Conservation (phyloP, 2,888 invertebrate species). For the Ochropleura leucogaster region DNA sequence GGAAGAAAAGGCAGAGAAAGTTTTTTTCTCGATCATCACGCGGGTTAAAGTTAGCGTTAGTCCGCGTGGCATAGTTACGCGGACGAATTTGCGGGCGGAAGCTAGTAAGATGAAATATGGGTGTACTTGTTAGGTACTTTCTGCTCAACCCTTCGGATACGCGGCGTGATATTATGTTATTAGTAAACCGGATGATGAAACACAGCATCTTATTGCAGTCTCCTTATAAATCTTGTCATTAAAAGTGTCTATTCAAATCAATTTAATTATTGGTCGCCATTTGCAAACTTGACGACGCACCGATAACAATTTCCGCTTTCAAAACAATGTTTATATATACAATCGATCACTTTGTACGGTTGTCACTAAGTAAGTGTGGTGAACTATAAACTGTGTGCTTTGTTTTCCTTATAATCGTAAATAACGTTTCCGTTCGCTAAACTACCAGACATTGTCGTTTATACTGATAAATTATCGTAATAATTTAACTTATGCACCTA, state of each 20-base stretch:
- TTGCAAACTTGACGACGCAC: constrained; percentile 49
- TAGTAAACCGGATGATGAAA: not conserved
- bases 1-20: too few species aligned
- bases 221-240: not conserved
- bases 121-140: not conserved
- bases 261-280: constrained; percentile 15
- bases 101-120: not conserved
- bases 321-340: constrained; percentile 61
- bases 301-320: constrained; percentile 64
- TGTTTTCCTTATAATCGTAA: constrained; percentile 55
- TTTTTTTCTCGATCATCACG: too few species aligned
- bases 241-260: constrained; percentile 30
- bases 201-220: not conserved
- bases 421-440: constrained; percentile 47
- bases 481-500: not conserved
- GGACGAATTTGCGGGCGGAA: too few species aligned
- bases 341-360: constrained; percentile 64
- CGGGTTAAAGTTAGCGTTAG: too few species aligned
- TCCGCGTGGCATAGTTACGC: too few species aligned
- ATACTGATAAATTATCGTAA: constrained; percentile 1
- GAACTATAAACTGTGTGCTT: constrained; percentile 57
- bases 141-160: not conserved
- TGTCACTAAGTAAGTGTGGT: constrained; percentile 51
- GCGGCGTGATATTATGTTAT: not conserved
- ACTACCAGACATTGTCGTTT: constrained; percentile 36